Evolutionary conservation across 2,113 vertebrate species (phyloP), one percentile per base, ranked within the genome.

Genomic region (Planiliza haematocheilus): DNA sequence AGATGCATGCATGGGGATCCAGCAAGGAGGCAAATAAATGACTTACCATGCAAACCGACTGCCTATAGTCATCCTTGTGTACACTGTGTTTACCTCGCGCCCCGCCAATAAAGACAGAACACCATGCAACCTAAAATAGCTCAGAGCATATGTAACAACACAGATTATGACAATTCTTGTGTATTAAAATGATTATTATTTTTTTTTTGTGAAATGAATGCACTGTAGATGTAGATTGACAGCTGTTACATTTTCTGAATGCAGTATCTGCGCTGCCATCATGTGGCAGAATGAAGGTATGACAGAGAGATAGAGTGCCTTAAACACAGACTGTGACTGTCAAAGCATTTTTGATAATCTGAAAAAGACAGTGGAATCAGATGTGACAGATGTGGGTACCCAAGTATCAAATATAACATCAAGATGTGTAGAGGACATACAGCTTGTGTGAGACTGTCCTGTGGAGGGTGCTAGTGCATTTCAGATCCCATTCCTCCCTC

Each of bases 381-480:
- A 36, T 21, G 30, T 20, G 16, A 10, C 49, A 20, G n/a, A 17
- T 18, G n/a, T 61, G 9, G 7, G 4, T 21, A 12, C n/a, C 62
- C 10, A 12, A 34, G 21, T 20, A 30, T 9, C 12, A 38, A 58
- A 52, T 10, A 14, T 16, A 13, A 41, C 10, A 5, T 51, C 18
- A 11, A 12, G 10, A 2, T 42, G 34, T 5, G 10, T 36, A 10
- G 24, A 53, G 39, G 38, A 43, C 18, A 46, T 3, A 50, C 1
- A 16, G 37, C 49, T 48, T 8, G 2, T 61, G 46, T 73, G n/a
- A 8, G 8, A 12, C 14, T 83, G 65, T 83, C 82, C 93, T 82
- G 72, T 78, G 69, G 91, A 74, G 84, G 92, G 93, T 57, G 90
- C 89, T 83, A 76, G 45, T 70, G 85, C 50, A 16, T 79, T 84